These are phyloP conservation scores for Zaprionus ghesquierei DNA, from an alignment of 1,140 invertebrate species.

Conservation along the genomic window DNA sequence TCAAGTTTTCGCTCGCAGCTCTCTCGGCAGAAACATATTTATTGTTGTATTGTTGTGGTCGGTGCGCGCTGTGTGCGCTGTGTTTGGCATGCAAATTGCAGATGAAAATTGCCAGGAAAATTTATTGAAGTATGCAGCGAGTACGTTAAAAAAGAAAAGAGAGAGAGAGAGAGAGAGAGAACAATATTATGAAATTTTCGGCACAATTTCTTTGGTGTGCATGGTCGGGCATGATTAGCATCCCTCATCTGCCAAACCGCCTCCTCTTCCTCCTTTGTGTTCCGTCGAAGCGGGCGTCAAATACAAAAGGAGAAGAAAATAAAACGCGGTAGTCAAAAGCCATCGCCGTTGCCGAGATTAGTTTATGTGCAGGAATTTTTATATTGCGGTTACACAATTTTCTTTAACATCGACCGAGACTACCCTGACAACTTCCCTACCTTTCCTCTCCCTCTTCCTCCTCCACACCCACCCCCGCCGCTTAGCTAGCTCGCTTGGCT, in stretches of 20 bases:
- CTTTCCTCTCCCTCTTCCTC: not conserved
- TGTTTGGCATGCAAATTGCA: constrained; percentile 61
- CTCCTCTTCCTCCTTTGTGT: not conserved
- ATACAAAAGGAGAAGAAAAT: constrained; percentile 46
- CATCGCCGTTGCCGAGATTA: constrained; percentile 54
- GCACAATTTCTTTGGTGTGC: constrained; percentile 64
- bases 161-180: not conserved
- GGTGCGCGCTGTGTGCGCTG: not conserved
- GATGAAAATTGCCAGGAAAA: constrained; percentile 48
- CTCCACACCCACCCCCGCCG: not conserved
- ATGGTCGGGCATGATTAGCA: constrained; percentile 47
- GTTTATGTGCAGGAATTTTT: constrained; percentile 79
- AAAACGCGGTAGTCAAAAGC: constrained; percentile 55
- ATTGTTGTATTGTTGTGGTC: constrained; percentile 13
- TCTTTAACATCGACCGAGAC: constrained; percentile 12
- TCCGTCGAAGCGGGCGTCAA: constrained; percentile 49
- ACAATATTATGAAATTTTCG: constrained; percentile 63
- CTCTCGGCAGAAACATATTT: constrained; percentile 23
- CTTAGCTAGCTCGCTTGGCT: constrained; percentile 1
- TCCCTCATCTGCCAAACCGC: not conserved
- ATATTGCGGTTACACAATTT: constrained; percentile 78
- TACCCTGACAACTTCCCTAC: not conserved
- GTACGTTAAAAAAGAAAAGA: constrained; percentile 14
- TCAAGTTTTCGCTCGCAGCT: constrained; percentile 4
- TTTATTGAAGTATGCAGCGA: constrained; percentile 44